Evolutionary conservation across 2,888 invertebrate species (phyloP), one percentile per base, ranked within the genome.

Genomic region (Periphyllus acericola): DNA sequence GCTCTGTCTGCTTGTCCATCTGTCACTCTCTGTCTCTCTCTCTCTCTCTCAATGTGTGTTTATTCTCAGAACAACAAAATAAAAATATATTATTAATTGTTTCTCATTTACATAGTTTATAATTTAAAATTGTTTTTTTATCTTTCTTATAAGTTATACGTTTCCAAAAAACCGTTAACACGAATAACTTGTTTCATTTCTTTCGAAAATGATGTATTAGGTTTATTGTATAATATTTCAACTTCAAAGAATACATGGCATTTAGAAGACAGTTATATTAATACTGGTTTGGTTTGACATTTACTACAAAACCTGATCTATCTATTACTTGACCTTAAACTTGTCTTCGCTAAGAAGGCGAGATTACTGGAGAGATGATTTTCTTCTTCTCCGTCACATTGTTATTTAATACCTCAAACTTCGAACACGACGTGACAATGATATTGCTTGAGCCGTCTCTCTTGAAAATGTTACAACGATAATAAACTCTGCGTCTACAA

Each of bases 201-300:
- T n/a, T 11, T 32, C 71, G 9, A 71, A 71, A 71, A 32, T 71
- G 71, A 71, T 71, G 2, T 71, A 71, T 71, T 29, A 52, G 21
- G 9, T 29, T 3, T 32, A 32, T 40, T 25, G 29, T 52, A 75
- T 25, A 25, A 71, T 32, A 52, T 52, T 78, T 78, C 3, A 32
- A 52, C 32, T 32, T 52, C 9, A 46, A 52, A 46, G 11, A 78
- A 32, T 19, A 52, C 29, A 32, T 52, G 19, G 17, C 8, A 8
- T 19, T 52, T 36, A 40, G 72, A 36, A 46, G 29, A 21, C 19
- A 76, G 46, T 76, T 52, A 40, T 46, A 76, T 46, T n/a, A n/a
- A 32, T 52, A 78, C 52, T 52, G 52, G 32, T 78, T 78, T 52
- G 52, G 32, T 78, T 78, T 78, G 52, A 78, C 76, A 78, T 52